These are phyloP conservation scores for Cepaea nemoralis DNA, from an alignment of 1,140 invertebrate species.

Conservation along the genomic window DNA sequence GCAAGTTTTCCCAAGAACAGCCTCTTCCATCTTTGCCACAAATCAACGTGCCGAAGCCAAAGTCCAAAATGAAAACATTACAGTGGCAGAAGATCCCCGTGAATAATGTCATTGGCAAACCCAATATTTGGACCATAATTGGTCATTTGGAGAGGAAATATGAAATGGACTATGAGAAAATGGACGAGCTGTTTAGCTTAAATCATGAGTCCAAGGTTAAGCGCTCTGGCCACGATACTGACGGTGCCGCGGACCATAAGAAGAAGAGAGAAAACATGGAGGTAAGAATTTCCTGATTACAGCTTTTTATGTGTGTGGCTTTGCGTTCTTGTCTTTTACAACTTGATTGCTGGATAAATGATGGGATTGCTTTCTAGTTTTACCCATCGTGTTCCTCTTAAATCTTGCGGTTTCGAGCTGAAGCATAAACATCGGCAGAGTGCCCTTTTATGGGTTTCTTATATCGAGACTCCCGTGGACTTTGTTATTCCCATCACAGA, in stretches of 20 bases:
- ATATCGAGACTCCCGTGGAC: no score
- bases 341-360: no score
- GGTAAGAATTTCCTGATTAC: constrained; percentile 51
- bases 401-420: no score
- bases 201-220: constrained; percentile 40
- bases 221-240: constrained; percentile 29
- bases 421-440: no score
- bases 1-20: neutral
- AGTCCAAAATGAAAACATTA: constrained; percentile 64
- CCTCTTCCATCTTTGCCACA: constrained; percentile 59
- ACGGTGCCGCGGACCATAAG: constrained; percentile 57
- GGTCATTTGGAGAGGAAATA: constrained; percentile 84
- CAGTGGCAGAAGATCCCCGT: constrained; percentile 70
- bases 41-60: constrained; percentile 67
- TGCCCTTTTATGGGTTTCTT: no score
- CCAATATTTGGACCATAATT: constrained; percentile 84
- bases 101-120: constrained; percentile 62
- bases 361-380: no score
- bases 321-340: neutral
- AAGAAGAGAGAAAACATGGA: constrained; percentile 65
- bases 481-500: no score
- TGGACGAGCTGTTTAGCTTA: constrained; percentile 67
- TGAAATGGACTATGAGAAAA: constrained; percentile 71
- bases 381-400: no score
- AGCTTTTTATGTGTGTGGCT: neutral